These are phyloP conservation scores for Trichechus manatus DNA, from an alignment of 2,113 vertebrate genomes.

Conservation along the genomic window DNA sequence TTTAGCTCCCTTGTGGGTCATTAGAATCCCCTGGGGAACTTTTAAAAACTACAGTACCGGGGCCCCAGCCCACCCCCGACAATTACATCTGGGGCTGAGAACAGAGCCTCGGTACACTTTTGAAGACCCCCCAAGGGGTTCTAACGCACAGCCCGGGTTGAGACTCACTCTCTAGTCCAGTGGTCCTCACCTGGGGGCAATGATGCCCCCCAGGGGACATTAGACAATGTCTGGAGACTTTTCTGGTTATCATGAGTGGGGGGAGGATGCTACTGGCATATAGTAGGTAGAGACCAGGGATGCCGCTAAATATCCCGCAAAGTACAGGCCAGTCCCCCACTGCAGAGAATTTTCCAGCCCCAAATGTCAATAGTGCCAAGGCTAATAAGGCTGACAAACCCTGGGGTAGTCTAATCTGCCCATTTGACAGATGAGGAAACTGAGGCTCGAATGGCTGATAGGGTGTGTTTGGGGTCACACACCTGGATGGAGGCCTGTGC, in stretches of 20 bases:
- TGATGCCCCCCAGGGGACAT: too few species aligned
- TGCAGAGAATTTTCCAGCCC: accelerated
- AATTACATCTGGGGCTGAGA: too few species aligned
- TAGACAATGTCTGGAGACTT: neutral
- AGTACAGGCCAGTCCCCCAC: neutral
- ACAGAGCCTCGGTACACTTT: accelerated
- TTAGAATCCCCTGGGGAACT: neutral
- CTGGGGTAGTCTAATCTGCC: neutral
- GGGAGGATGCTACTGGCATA: too few species aligned
- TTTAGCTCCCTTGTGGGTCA: neutral
- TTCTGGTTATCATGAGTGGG: too few species aligned
- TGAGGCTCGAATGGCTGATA: neutral
- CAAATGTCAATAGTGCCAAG: neutral
- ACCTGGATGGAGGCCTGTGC: neutral
- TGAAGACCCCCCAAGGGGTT: neutral
- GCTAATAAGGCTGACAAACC: neutral
- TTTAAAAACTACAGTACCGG: neutral
- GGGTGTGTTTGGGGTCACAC: neutral
- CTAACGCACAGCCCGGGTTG: accelerated
- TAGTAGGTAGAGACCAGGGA: too few species aligned
- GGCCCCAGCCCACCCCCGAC: too few species aligned
- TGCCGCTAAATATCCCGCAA: accelerated
- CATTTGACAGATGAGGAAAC: neutral
- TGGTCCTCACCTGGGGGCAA: too few species aligned
- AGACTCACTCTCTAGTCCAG: accelerated